Percentiles rank a stretch among this genome's conserved stretches.
Evolutionary conservation across 2,888 invertebrate species (phyloP).

Genomic region (Lasioglossum marginatum): DNA sequence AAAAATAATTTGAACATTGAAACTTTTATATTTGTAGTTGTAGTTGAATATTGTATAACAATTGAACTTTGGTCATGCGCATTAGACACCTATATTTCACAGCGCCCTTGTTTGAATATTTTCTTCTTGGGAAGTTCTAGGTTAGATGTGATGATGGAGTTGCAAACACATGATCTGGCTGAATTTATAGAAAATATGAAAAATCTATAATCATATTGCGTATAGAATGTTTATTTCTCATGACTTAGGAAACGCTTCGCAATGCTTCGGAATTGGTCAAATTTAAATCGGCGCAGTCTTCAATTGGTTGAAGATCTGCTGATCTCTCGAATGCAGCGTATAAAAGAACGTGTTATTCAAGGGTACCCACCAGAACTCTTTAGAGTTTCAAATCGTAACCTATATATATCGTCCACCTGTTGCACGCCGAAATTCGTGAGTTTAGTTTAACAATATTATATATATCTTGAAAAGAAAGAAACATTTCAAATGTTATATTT

Average conservation of each 20-base stretch:
- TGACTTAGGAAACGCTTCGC: constrained; percentile 21
- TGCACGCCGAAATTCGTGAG: constrained; percentile 67
- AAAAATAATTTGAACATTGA: background rate
- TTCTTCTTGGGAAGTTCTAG: background rate
- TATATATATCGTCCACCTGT: constrained; percentile 65
- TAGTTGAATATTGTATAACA: background rate
- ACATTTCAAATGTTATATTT: background rate
- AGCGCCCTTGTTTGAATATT: background rate
- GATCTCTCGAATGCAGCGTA: constrained; percentile 42
- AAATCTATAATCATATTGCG: background rate
- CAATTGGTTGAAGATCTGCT: constrained; percentile 75
- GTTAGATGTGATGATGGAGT: background rate
- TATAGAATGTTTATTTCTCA: background rate
- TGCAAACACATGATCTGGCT: background rate
- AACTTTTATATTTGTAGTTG: background rate
- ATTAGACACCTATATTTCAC: background rate
- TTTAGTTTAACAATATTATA: constrained; percentile 30
- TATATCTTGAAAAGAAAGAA: background rate
- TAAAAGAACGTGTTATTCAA: constrained; percentile 57
- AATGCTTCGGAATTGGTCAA: constrained; percentile 70
- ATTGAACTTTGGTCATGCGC: background rate
- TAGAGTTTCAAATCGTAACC: constrained; percentile 33
- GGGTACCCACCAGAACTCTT: constrained; percentile 54
- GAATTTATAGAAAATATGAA: background rate
- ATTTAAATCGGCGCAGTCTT: constrained; percentile 69